phyloP scores from a whole-genome alignment of 2,113 vertebrate genomes.

The Callipepla californica region DNA sequence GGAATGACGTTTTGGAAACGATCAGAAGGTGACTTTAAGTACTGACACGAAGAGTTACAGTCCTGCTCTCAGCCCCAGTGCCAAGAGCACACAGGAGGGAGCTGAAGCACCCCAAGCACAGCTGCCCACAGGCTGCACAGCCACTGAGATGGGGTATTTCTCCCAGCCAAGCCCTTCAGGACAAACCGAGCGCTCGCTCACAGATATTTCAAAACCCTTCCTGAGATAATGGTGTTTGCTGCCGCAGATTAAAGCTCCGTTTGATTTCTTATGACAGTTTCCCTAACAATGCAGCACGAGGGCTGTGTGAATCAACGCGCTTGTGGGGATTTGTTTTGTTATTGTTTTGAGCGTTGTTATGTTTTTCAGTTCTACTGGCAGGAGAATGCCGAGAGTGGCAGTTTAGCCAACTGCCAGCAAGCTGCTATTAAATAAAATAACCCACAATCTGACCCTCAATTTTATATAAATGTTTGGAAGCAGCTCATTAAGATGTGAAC shows the following conservation, averaged over 20 bases:
- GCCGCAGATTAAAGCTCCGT: not conserved
- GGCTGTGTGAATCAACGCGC: accelerated
- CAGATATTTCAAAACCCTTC: not conserved
- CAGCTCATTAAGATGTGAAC: not conserved
- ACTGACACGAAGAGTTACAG: not conserved
- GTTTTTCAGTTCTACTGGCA: not conserved
- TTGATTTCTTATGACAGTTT: not conserved
- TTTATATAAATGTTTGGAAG: slow-evolving; percentile 9
- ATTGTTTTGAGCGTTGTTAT: not conserved
- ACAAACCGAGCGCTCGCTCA: not conserved
- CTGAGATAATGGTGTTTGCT: not conserved
- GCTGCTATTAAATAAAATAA: not conserved
- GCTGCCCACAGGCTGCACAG: not conserved
- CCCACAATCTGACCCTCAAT: not conserved
- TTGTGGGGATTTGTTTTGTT: not conserved
- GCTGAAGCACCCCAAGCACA: not conserved
- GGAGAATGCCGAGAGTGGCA: not conserved
- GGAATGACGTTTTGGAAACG: not conserved
- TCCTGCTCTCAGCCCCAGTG: not conserved
- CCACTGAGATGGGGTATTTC: not conserved
- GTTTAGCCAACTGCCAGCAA: not conserved
- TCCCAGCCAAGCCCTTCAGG: not conserved
- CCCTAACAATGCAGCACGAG: not conserved
- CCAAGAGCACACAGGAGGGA: accelerated
- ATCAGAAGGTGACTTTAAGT: not conserved